Base-by-base conservation (phyloP, 1,140 invertebrate genomes). In the Cardiocondyla obscurior region DNA sequence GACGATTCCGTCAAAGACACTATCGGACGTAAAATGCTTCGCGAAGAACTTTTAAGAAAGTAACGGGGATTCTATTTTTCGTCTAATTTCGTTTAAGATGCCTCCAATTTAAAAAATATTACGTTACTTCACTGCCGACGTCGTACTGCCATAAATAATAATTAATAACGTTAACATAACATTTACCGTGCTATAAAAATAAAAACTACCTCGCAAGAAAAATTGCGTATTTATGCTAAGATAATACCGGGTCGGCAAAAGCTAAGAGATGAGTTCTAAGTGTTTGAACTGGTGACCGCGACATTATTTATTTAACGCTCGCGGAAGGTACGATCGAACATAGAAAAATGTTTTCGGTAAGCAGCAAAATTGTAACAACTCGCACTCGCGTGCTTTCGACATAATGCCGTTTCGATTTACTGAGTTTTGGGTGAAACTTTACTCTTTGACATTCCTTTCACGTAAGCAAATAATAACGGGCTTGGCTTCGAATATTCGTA, bases 221-320 rank as follows among this genome's bases (percentile, higher is more conserved):
- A 33, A 55, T 69, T 42, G 33, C n/a, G 49, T 12, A 53, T 79
- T n/a, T 79, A 30, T 16, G 60, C 42, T 53, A 28, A 12, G 42
- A 67, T 67, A 79, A 67, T 42, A 51, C 14, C 22, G 10, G 22
- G n/a, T 30, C 14, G 72, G 10, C 10, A 3, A 65, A 77, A 67
- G 30, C 10, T 39, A 8, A 6, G 19, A 39, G 30, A 77, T 65
- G 22, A 39, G 5, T 53, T 36, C 8, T 19, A 77, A 28, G 49
- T 28, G 33, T 77, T 65, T 62, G 12, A 74, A 19, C n/a, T 30
- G 10, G 0, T 36, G 16, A 28, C 8, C 25, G 19, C 33, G 58
- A 77, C 73, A 60, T 28, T 65, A 10, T 51, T 65, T 64, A 33
- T 39, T 77, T 65, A 60, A 60, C 10, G n/a, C 25, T 53, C 25